Conservation (phyloP, 2,113 vertebrate species). For the Melanerpes formicivorus region DNA sequence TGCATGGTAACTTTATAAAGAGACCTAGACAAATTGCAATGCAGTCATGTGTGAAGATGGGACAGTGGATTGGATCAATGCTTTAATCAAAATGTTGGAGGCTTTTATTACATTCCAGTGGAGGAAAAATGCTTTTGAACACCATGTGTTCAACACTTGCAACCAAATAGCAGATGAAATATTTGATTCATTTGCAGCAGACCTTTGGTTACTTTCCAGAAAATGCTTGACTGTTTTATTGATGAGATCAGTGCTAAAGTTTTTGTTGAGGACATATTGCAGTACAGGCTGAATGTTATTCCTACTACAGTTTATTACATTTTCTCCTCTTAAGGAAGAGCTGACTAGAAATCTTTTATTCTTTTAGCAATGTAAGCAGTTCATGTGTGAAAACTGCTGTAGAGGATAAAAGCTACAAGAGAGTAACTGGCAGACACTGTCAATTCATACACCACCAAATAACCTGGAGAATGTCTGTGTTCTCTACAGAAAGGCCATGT, state of each 20-base stretch:
- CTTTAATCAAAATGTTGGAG: constrained; percentile 65
- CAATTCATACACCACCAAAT: neutral
- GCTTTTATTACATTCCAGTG: constrained; percentile 52
- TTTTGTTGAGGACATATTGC: neutral
- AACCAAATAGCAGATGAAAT: constrained; percentile 53
- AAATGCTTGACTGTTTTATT: constrained; percentile 31
- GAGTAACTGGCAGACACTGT: neutral
- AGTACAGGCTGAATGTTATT: constrained; percentile 2
- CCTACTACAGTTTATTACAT: neutral
- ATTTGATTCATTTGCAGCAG: constrained; percentile 60
- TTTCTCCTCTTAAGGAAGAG: constrained; percentile 20
- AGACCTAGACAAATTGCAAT: constrained; percentile 16
- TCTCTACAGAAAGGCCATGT: neutral
- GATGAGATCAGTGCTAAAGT: constrained; percentile 39
- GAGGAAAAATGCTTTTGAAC: constrained; percentile 53
- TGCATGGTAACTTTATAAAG: constrained; percentile 11
- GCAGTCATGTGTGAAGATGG: constrained; percentile 38
- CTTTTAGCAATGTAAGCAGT: neutral
- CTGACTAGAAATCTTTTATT: neutral
- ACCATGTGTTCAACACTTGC: constrained; percentile 64
- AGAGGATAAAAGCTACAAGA: neutral
- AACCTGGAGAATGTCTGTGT: neutral
- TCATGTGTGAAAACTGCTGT: neutral
- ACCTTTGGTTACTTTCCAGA: constrained; percentile 59
- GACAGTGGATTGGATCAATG: constrained; percentile 47